Evolutionary conservation across 2,888 invertebrate genomes (phyloP), one percentile per base, ranked within the genome.

Genomic region (Trachelus troglodyta): DNA sequence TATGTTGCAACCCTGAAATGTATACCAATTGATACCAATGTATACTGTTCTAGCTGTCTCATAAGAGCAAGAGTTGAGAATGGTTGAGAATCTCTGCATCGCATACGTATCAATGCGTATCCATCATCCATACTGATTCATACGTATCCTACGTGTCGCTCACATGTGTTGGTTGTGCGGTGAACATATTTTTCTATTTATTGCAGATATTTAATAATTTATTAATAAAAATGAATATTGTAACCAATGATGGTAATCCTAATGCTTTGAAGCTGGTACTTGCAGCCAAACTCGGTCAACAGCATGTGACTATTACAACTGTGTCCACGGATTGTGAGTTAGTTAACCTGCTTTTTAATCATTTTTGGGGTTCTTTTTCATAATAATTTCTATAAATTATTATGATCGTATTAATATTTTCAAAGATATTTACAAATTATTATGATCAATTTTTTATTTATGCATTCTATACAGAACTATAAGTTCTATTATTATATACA

Each of bases 171-270:
- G 86, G 85, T 87, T 87, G 87, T 89, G 83, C 79, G 82, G 81
- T 86, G 83, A 88, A 83, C 82, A 85, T 87, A 88, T 86, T 89
- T 86, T 85, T 81, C 77, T 90, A 88, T 88, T 88, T 89, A 88
- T 90, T 90, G 77, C 79, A 81, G 85, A 82, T 89, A 90, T 89
- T 89, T 89, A 89, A 87, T 88, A 84, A 86, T 73, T 84, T 83
- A 84, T 87, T 84, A 85, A 81, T 83, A 78, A 94, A 92, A 92
- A 95, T 96, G 95, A 95, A 94, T 89, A 93, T 96, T 82, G 94
- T 94, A 83, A 95, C 96, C 12, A 97, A 97, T 89, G 94, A 95
- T 87, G 95, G 95, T 85, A 97, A 97, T 92, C 96, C 96, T 40
- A 94, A 95, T 33, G 94, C 95, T 34, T 92, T 97, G 82, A 97